Conservation (phyloP, 2,113 vertebrate genomes). For the Serinus canaria region DNA sequence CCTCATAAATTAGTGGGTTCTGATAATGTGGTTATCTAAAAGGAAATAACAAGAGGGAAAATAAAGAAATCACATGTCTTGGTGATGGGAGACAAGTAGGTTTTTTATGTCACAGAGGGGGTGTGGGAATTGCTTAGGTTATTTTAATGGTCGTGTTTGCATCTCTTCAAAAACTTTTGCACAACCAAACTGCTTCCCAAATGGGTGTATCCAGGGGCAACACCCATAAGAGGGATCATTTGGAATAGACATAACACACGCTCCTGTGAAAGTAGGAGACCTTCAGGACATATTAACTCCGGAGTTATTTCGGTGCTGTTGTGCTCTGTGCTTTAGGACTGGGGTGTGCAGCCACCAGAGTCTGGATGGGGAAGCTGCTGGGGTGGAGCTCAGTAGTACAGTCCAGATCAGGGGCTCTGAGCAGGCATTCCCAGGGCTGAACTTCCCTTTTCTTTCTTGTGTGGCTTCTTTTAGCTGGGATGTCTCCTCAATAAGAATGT, state of each 20-base stretch:
- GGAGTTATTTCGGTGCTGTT: background rate
- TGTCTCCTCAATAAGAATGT: rapidly evolving
- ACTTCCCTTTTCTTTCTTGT: background rate
- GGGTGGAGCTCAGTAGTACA: background rate
- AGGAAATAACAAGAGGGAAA: background rate
- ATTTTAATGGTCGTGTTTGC: background rate
- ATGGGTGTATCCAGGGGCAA: background rate
- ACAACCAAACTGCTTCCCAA: background rate
- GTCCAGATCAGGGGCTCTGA: background rate
- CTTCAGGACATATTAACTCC: background rate
- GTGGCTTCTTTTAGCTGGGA: background rate
- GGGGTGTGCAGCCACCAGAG: background rate
- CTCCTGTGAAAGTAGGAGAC: background rate
- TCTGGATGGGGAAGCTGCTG: background rate
- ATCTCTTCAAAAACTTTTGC: background rate
- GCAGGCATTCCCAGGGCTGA: background rate
- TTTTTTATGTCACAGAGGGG: background rate
- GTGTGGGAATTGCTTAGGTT: background rate
- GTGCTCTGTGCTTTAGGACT: background rate
- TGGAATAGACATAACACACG: background rate
- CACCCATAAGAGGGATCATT: background rate
- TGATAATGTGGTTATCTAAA: background rate
- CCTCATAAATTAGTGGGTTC: background rate
- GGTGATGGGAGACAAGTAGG: background rate
- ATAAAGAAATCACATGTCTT: background rate